These are phyloP conservation scores for Chymomyza procnemis DNA, from an alignment of 2,888 invertebrate genomes.

Conservation along the genomic window DNA sequence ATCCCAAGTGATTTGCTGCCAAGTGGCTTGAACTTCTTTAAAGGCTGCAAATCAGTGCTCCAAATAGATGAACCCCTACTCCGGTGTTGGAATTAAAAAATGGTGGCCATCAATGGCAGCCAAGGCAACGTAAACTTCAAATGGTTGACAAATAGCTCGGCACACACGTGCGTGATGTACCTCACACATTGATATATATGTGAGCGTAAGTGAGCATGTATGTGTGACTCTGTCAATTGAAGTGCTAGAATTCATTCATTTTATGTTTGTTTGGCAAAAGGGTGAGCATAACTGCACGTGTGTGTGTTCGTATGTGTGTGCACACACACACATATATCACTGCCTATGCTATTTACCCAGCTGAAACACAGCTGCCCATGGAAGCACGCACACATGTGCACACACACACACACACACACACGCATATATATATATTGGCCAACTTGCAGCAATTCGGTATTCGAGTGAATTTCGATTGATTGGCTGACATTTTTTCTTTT, in stretches of 20 bases:
- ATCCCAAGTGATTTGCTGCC: too few relatives aligned
- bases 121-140: neutral
- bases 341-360: too few relatives aligned
- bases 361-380: too few relatives aligned
- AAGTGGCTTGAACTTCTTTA: neutral
- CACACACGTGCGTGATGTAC: neutral
- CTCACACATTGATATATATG: neutral
- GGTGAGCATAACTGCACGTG: neutral
- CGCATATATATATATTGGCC: conserved; percentile 14
- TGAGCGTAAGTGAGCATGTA: neutral
- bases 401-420: too few relatives aligned
- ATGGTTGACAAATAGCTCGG: neutral
- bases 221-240: neutral
- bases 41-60: neutral
- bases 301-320: neutral
- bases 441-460: conserved; percentile 39
- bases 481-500: conserved; percentile 36
- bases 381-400: neutral
- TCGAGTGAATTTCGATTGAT: conserved; percentile 49
- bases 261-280: neutral
- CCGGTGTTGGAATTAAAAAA: neutral
- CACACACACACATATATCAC: neutral
- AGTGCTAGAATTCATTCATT: neutral
- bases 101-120: neutral
- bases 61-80: neutral